phyloP scores from a whole-genome alignment of 2,888 invertebrate species.

The Cheilosia scutellata region DNA sequence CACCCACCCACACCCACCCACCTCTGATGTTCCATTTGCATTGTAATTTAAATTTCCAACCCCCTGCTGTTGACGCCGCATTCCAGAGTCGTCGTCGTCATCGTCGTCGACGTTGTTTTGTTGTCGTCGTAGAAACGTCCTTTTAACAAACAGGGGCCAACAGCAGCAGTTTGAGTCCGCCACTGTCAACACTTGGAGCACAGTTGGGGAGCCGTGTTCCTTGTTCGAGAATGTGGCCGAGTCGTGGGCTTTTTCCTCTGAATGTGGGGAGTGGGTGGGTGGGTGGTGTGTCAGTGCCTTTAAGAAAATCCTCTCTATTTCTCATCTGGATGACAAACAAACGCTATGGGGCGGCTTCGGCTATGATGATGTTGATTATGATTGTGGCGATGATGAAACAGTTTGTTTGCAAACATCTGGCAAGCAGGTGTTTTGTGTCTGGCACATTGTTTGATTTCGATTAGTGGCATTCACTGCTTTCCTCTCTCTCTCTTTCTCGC shows the following conservation, averaged over 20 bases:
- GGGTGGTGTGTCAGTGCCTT: not conserved
- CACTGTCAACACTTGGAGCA: constrained; percentile 67
- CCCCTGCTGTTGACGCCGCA: constrained; percentile 64
- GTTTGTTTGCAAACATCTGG: constrained; percentile 75
- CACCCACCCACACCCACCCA: constrained; percentile 4
- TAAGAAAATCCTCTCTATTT: constrained; percentile 20
- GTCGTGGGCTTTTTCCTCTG: constrained; percentile 38
- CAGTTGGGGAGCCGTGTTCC: constrained; percentile 32
- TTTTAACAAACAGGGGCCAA: constrained; percentile 58
- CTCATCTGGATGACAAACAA: not conserved
- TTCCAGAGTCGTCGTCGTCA: constrained; percentile 22
- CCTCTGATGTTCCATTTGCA: constrained; percentile 54
- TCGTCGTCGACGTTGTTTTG: not conserved
- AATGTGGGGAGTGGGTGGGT: constrained; percentile 14
- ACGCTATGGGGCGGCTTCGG: not conserved
- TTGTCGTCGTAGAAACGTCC: constrained; percentile 54
- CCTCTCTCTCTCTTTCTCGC: not conserved
- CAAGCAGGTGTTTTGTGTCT: constrained; percentile 73
- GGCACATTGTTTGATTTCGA: constrained; percentile 74
- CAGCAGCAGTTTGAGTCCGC: constrained; percentile 51
- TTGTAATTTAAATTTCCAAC: constrained; percentile 72
- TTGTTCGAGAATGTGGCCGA: constrained; percentile 36
- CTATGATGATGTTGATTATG: constrained; percentile 64
- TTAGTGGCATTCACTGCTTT: constrained; percentile 47
- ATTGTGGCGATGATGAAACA: constrained; percentile 69